A percentile compares a stretch with the other conserved stretches of the same genome.
Conservation (phyloP, 1,140 invertebrate genomes). For the Aplysia californica region DNA sequence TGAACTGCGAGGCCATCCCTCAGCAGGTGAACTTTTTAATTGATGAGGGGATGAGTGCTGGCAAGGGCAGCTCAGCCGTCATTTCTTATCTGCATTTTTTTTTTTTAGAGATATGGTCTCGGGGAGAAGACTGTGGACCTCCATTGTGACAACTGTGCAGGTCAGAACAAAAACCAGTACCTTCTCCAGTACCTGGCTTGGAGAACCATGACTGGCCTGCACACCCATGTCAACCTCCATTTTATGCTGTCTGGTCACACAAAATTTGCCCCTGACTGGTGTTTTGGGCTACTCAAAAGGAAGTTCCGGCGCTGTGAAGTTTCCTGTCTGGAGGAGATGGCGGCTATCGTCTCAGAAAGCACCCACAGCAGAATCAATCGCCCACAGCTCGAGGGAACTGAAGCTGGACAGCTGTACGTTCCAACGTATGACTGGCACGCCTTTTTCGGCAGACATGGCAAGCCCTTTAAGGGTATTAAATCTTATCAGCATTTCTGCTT, state of each 20-base stretch:
- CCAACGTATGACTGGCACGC: conserved; percentile 37
- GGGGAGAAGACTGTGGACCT: conserved; percentile 36
- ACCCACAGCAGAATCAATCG: conserved; percentile 28
- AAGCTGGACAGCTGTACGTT: conserved; percentile 29
- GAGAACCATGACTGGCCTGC: conserved; percentile 31
- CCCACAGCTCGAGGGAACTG: conserved; percentile 30
- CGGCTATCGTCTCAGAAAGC: conserved; percentile 14
- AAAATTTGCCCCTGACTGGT: conserved; percentile 53
- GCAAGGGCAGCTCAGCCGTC: conserved; percentile 46
- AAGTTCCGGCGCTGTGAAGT: conserved; percentile 27
- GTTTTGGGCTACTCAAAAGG: conserved; percentile 47
- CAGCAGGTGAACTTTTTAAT: conserved; percentile 40
- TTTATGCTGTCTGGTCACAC: conserved; percentile 47
- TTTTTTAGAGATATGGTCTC: conserved; percentile 39
- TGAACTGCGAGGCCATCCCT: conserved; percentile 38
- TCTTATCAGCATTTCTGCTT: conserved; percentile 55
- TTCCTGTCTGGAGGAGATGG: conserved; percentile 30
- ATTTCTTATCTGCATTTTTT: conserved; percentile 43
- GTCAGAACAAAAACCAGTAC: conserved; percentile 48
- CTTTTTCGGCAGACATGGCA: conserved; percentile 29
- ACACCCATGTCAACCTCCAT: conserved; percentile 26
- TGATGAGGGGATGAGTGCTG: conserved; percentile 27
- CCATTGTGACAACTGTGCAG: conserved; percentile 42
- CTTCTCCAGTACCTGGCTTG: conserved; percentile 44
- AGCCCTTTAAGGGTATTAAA: conserved; percentile 33